These are phyloP conservation scores for Marmota flaviventris DNA, from an alignment of 2,113 vertebrate species.

Conservation along the genomic window DNA sequence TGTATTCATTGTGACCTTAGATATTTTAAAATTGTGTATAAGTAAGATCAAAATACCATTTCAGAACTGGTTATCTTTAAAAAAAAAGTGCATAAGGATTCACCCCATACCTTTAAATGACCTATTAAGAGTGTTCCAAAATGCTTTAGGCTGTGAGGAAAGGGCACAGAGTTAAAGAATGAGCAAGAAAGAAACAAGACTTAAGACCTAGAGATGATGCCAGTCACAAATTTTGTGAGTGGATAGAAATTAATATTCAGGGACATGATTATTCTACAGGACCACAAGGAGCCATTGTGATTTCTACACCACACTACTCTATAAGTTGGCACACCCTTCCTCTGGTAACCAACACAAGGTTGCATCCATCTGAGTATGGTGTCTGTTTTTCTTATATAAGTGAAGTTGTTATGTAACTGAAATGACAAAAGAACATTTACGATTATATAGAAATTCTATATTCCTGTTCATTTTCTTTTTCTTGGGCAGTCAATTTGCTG, in stretches of 20 bases:
- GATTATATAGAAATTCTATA: neutral
- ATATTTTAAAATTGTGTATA: slow-evolving; percentile 25
- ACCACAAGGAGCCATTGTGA: neutral
- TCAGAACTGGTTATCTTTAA: neutral
- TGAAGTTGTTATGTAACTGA: neutral
- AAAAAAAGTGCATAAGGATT: neutral
- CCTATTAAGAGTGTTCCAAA: neutral
- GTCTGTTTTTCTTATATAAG: neutral
- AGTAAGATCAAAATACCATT: slow-evolving; percentile 14
- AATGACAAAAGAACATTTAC: slow-evolving; percentile 17
- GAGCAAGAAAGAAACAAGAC: neutral
- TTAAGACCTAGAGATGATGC: neutral
- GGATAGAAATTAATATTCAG: neutral
- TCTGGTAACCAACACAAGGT: neutral
- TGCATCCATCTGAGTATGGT: neutral
- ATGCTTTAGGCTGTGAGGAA: slow-evolving; percentile 8
- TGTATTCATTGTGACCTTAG: neutral
- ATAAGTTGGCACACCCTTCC: neutral
- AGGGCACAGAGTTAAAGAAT: neutral
- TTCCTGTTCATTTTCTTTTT: slow-evolving; percentile 43
- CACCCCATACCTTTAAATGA: neutral
- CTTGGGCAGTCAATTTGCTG: neutral
- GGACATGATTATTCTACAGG: neutral
- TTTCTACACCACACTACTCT: neutral
- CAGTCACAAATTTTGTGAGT: neutral